These are phyloP conservation scores for Borostomias antarcticus DNA, from an alignment of 2,797 vertebrate species.

Conservation along the genomic window DNA sequence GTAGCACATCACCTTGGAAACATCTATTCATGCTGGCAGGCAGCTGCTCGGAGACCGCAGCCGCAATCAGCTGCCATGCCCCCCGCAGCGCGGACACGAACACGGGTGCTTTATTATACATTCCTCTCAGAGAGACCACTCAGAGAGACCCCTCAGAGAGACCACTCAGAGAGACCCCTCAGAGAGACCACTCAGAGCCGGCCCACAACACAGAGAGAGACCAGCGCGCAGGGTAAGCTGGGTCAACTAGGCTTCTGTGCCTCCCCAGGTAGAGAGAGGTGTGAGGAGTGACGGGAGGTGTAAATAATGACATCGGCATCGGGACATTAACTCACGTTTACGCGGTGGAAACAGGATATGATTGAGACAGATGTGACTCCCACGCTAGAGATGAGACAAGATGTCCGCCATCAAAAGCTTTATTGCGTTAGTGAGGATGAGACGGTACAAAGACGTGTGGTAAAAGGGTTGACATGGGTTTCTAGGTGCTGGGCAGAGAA, in stretches of 20 bases:
- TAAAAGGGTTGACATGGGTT: conserved; percentile 8
- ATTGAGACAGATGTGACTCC: not conserved
- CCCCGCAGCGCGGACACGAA: conserved; percentile 61
- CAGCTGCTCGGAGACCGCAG: conserved; percentile 57
- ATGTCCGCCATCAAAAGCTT: not conserved
- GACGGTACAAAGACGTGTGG: conserved; percentile 18
- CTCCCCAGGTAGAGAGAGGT: conserved; percentile 41
- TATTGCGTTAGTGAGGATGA: not conserved
- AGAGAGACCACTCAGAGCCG: conserved; percentile 50
- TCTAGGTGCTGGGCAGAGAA: conserved; percentile 33
- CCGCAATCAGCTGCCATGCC: conserved; percentile 65
- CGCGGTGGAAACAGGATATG: conserved; percentile 29
- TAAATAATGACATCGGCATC: conserved; percentile 2
- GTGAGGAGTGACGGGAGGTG: conserved; percentile 46
- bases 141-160: conserved; percentile 43
- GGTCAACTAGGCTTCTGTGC: too few species aligned
- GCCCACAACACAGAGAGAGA: too few species aligned
- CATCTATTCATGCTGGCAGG: conserved; percentile 66
- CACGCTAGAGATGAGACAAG: not conserved
- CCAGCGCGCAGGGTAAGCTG: too few species aligned
- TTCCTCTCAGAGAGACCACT: conserved; percentile 66
- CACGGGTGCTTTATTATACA: conserved; percentile 66
- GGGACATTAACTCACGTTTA: conserved; percentile 25
- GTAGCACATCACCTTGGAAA: conserved; percentile 68
- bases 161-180: conserved; percentile 49